Evolutionary conservation across 92 coral and sea anemone species (phyloP).

Genomic region (Porites evermanni): DNA sequence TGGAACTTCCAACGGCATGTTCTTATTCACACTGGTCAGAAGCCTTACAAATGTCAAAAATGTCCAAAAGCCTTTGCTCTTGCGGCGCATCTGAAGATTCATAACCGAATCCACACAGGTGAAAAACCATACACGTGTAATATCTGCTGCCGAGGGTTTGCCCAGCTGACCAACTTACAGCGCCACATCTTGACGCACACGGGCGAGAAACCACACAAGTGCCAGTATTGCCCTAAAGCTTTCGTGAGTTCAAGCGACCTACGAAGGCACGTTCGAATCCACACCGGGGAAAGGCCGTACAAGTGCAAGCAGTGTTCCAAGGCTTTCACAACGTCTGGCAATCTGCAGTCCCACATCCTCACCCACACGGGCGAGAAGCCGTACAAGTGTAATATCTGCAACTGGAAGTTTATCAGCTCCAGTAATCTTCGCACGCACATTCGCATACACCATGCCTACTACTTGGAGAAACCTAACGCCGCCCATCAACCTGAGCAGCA

Average conservation of each 20-base stretch:
- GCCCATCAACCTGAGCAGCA: conserved; percentile 47
- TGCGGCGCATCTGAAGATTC: conserved; percentile 98
- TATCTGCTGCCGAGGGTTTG: conserved; percentile 97
- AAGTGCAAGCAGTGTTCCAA: conserved; percentile 98
- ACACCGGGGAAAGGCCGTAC: conserved; percentile 97
- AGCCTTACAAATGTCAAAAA: conserved; percentile 97
- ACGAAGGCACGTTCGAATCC: conserved; percentile 95
- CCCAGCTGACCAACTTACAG: conserved; percentile 96
- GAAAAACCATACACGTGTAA: conserved; percentile 98
- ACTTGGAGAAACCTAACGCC: conserved; percentile 65
- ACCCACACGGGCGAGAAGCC: conserved; percentile 99
- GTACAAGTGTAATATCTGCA: conserved; percentile 94
- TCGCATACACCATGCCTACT: conserved; percentile 95
- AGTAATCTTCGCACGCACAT: conserved; percentile 97
- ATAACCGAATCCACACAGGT: conserved; percentile 97
- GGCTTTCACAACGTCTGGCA: conserved; percentile 98
- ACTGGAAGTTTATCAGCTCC: conserved; percentile 99
- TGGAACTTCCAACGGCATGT: conserved; percentile 99
- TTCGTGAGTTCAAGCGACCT: conserved; percentile 99
- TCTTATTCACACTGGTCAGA: conserved; percentile 97
- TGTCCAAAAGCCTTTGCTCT: conserved; percentile 99
- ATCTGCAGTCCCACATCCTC: conserved; percentile 94
- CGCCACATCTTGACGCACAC: conserved; percentile 97
- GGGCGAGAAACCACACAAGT: conserved; percentile 98
- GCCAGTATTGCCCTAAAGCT: conserved; percentile 98